phyloP scores from a whole-genome alignment of 2,797 vertebrate species.

The Sebastes kiyomatsui region DNA sequence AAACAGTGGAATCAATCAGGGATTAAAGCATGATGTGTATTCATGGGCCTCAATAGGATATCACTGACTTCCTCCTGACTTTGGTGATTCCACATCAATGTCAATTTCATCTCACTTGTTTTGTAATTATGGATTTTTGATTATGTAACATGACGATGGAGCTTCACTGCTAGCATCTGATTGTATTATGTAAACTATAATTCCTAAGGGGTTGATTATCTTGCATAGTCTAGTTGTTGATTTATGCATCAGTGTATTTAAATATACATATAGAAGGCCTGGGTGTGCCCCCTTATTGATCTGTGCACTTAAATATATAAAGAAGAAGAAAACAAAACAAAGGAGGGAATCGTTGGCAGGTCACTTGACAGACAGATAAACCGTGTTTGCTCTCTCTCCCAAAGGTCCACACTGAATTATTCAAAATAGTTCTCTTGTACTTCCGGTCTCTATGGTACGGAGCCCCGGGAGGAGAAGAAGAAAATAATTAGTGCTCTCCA shows the following conservation, averaged over 20 bases:
- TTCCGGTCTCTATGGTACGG: background rate
- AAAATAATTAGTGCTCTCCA: background rate
- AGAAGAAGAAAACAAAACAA: background rate
- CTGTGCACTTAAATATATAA: constrained; percentile 4
- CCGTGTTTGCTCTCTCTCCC: constrained; percentile 43
- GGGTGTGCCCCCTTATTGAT: constrained; percentile 8
- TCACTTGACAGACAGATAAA: constrained; percentile 15
- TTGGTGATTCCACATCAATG: background rate
- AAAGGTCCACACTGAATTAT: constrained; percentile 63
- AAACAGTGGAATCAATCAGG: background rate
- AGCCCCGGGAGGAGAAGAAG: background rate
- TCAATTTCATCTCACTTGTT: background rate
- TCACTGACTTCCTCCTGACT: background rate
- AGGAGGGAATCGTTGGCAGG: background rate
- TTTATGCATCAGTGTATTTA: constrained; percentile 13
- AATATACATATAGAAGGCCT: background rate
- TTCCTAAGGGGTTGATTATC: constrained; percentile 17
- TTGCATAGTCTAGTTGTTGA: background rate
- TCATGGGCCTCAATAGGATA: background rate
- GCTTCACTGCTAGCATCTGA: background rate
- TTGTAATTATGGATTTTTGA: background rate
- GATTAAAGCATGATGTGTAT: background rate
- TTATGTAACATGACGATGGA: background rate
- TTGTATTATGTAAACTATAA: background rate
- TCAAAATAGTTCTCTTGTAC: constrained; percentile 44